A percentile compares a stretch with the other conserved stretches of the same genome.
Evolutionary conservation across 2,113 vertebrate species (phyloP).

Genomic region (Sturnira hondurensis): DNA sequence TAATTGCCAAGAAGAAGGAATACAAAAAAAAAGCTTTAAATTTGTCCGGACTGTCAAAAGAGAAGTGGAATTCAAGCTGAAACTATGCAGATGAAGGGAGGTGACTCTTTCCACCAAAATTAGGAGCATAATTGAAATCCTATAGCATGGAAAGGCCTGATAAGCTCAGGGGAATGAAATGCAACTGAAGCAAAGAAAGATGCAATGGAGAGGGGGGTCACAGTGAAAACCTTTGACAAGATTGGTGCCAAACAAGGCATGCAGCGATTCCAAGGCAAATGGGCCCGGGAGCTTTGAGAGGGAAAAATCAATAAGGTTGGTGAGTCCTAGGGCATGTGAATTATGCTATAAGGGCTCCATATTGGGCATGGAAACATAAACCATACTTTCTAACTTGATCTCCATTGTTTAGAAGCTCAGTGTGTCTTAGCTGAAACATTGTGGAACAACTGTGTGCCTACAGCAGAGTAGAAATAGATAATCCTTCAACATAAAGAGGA

Average conservation of each 20-base stretch:
- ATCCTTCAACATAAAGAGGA: neutral
- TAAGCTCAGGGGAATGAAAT: neutral
- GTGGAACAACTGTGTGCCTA: neutral
- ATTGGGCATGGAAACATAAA: neutral
- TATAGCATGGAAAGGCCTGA: rapidly evolving
- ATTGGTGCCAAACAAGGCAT: too few species aligned
- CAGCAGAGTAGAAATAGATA: neutral
- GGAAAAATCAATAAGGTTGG: neutral
- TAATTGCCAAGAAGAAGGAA: neutral
- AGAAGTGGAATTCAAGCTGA: neutral
- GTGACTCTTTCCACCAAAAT: neutral
- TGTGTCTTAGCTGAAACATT: neutral
- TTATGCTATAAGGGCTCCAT: neutral
- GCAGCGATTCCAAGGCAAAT: neutral
- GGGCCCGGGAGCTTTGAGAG: neutral
- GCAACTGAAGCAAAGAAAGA: neutral
- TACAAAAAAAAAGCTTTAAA: neutral
- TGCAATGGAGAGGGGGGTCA: rapidly evolving
- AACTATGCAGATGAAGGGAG: neutral
- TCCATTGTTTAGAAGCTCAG: neutral
- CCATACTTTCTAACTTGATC: neutral
- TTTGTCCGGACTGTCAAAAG: neutral
- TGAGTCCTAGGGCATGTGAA: neutral
- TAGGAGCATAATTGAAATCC: neutral
- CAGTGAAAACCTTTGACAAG: neutral